phyloP scores from a whole-genome alignment of 2,797 vertebrate genomes.

The Enteromius radiatus region DNA sequence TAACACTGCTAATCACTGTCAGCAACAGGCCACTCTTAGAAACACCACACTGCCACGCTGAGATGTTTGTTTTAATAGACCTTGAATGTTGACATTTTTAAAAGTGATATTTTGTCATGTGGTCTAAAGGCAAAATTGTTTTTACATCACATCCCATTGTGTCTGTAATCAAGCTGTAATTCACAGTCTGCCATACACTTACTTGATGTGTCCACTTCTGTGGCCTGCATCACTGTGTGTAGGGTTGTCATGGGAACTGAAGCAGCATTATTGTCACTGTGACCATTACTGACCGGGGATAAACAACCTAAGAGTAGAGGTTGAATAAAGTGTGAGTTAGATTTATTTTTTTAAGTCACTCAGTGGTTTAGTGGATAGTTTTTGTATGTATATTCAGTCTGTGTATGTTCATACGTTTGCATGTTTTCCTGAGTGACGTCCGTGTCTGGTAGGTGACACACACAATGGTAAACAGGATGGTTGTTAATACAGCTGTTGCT shows the following conservation, averaged over 20 bases:
- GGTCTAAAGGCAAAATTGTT: background rate
- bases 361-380: background rate
- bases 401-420: conserved; percentile 23
- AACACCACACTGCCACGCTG: background rate
- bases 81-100: background rate
- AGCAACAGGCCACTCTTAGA: background rate
- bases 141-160: background rate
- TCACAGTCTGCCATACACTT: conserved; percentile 27
- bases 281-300: conserved; percentile 33
- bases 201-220: conserved; percentile 50
- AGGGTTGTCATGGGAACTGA: conserved; percentile 46
- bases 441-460: conserved; percentile 52
- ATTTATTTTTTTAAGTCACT: background rate
- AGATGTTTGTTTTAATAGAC: conserved; percentile 1
- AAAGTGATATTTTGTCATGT: conserved; percentile 23
- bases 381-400: background rate
- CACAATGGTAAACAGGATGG: conserved; percentile 49
- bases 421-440: conserved; percentile 46
- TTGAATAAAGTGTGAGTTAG: background rate
- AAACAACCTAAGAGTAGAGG: conserved; percentile 47
- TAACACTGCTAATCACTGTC: background rate
- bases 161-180: conserved; percentile 4
- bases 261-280: conserved; percentile 25
- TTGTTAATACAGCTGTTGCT: conserved; percentile 47
- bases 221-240: conserved; percentile 50